A percentile compares a stretch with the other conserved stretches of the same genome.
These are phyloP conservation scores for Cyclopterus lumpus DNA, from an alignment of 2,797 vertebrate species.

Conservation along the genomic window DNA sequence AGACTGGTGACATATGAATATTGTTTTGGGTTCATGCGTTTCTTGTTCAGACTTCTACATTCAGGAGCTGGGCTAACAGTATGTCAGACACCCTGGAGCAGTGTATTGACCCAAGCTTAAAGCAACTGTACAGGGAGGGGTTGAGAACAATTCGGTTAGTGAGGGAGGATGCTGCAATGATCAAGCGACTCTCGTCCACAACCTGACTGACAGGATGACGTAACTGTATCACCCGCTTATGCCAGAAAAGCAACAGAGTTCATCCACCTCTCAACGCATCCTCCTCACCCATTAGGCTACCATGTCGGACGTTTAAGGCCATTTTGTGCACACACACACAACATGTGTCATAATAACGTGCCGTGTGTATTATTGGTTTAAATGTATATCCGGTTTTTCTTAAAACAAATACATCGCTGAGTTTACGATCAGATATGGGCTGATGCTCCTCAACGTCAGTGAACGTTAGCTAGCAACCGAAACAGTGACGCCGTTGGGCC, in stretches of 20 bases:
- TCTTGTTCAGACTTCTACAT: background rate
- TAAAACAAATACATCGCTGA: background rate
- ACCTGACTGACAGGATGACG: constrained; percentile 71
- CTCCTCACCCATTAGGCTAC: constrained; percentile 11
- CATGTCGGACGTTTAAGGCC: background rate
- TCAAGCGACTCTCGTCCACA: constrained; percentile 50
- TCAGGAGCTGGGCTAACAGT: background rate
- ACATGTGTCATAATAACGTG: background rate
- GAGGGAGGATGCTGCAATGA: constrained; percentile 61
- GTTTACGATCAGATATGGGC: constrained; percentile 21
- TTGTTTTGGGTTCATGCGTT: background rate
- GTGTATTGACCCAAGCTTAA: background rate
- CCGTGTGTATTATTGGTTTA: background rate
- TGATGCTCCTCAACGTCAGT: constrained; percentile 35
- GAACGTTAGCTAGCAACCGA: constrained; percentile 36
- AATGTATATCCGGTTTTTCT: background rate
- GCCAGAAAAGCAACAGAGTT: constrained; percentile 61
- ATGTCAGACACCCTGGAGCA: background rate
- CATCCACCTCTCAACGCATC: constrained; percentile 41
- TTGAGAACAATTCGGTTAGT: constrained; percentile 5
- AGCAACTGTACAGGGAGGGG: background rate
- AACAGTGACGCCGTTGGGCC: constrained; percentile 71
- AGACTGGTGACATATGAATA: background rate
- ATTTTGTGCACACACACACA: background rate
- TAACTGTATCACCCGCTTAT: constrained; percentile 66